These are phyloP conservation scores for Drosophila merina DNA, from an alignment of 2,888 invertebrate genomes.

Conservation along the genomic window DNA sequence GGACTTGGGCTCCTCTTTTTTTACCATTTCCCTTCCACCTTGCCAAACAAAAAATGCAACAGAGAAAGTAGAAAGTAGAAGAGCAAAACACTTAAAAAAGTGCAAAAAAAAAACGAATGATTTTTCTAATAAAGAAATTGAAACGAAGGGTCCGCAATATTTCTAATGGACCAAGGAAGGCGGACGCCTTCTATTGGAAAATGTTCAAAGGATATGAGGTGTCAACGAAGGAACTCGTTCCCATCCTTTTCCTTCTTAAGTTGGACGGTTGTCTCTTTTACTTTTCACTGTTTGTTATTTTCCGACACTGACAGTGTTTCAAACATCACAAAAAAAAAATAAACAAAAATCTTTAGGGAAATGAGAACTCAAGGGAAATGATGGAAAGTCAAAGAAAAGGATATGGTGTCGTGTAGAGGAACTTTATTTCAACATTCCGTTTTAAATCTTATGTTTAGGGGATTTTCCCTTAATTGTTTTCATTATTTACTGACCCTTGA, in stretches of 20 bases:
- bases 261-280: constrained; percentile 18
- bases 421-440: too few species aligned
- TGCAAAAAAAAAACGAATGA: constrained; percentile 48
- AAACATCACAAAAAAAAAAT: background rate
- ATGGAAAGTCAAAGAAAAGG: constrained; percentile 10
- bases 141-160: constrained; percentile 66
- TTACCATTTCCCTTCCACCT: constrained; percentile 21
- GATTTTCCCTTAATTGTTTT: background rate
- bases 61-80: constrained; percentile 43
- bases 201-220: constrained; percentile 75
- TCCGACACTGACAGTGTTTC: constrained; percentile 17
- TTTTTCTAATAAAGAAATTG: constrained; percentile 76
- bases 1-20: constrained; percentile 29
- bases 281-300: constrained; percentile 15
- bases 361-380: constrained; percentile 7
- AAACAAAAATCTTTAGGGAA: constrained; percentile 24
- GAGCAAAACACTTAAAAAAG: constrained; percentile 19
- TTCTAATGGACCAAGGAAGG: constrained; percentile 61
- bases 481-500: constrained; percentile 13
- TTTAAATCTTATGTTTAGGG: too few species aligned
- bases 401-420: background rate
- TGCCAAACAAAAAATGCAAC: constrained; percentile 54
- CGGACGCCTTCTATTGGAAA: constrained; percentile 66
- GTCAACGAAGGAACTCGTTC: constrained; percentile 60
- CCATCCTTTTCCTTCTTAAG: background rate